Conservation (phyloP, 2,888 invertebrate genomes). For the Ryuthela nishihirai region DNA sequence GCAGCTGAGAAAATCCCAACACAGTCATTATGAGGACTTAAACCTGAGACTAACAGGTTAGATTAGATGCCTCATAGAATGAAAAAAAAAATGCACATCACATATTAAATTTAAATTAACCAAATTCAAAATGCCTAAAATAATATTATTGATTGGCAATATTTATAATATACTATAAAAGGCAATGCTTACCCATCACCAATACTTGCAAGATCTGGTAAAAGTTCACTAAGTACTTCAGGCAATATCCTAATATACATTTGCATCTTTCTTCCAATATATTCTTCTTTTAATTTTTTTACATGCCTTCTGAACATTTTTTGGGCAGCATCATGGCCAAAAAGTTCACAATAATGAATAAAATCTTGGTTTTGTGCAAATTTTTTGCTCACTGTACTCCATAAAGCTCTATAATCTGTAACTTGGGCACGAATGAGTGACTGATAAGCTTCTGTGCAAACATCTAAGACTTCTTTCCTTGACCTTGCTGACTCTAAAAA, state of each 20-base stretch:
- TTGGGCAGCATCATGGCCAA: slow-evolving; percentile 80
- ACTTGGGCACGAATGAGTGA: slow-evolving; percentile 74
- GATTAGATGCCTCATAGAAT: too few relatives aligned
- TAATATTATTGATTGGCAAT: too few relatives aligned
- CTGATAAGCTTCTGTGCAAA: slow-evolving; percentile 85
- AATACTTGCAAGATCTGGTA: slow-evolving; percentile 69
- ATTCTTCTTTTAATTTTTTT: slow-evolving; percentile 75
- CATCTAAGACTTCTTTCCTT: slow-evolving; percentile 81
- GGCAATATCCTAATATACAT: slow-evolving; percentile 73
- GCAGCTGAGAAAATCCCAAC: too few relatives aligned
- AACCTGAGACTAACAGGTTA: too few relatives aligned
- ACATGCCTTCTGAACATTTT: slow-evolving; percentile 72
- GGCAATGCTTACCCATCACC: slow-evolving; percentile 57
- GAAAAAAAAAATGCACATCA: too few relatives aligned
- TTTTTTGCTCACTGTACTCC: slow-evolving; percentile 82
- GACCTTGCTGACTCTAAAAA: slow-evolving; percentile 80
- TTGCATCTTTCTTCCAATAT: slow-evolving; percentile 68
- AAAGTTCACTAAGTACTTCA: slow-evolving; percentile 68
- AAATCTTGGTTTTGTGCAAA: slow-evolving; percentile 83
- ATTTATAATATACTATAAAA: too few relatives aligned
- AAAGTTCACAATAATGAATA: slow-evolving; percentile 77
- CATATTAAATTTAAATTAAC: too few relatives aligned
- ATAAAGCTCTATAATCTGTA: slow-evolving; percentile 66
- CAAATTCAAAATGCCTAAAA: too few relatives aligned
- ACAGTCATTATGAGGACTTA: too few relatives aligned